A percentile compares a stretch with the other conserved stretches of the same genome.
Conservation (phyloP, 1,140 invertebrate genomes). For the Campodea augens region DNA sequence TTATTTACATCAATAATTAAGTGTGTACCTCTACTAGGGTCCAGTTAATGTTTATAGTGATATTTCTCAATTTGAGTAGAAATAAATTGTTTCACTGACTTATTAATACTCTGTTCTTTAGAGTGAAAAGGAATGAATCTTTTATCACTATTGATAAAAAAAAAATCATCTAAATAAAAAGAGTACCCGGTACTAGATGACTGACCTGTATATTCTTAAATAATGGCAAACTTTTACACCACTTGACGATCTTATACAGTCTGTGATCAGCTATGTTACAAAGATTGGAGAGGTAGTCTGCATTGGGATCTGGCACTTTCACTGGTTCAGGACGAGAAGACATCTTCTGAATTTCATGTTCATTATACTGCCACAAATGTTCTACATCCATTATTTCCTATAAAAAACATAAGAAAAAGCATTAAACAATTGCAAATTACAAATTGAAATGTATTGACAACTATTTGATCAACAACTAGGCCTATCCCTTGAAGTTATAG, state of each 20-base stretch:
- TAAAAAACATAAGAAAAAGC: conserved; percentile 17
- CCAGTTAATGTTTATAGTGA: no score
- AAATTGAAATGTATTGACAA: background rate
- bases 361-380: conserved; percentile 79
- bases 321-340: conserved; percentile 18
- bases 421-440: background rate
- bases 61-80: no score
- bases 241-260: conserved; percentile 93
- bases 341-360: conserved; percentile 23
- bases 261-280: conserved; percentile 88
- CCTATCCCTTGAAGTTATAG: no score
- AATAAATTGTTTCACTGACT: no score
- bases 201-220: conserved; percentile 86
- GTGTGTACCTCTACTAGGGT: no score
- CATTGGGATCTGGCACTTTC: conserved; percentile 35
- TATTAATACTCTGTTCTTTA: no score
- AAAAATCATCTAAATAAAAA: conserved; percentile 8
- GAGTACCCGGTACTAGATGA: conserved; percentile 11
- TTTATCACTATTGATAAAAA: no score
- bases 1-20: no score
- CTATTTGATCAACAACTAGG: no score
- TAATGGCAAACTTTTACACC: conserved; percentile 90
- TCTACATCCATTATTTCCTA: conserved; percentile 88
- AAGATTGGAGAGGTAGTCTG: conserved; percentile 66
- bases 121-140: no score